Evolutionary conservation across 1,140 invertebrate species (phyloP).

Genomic region (Trichonephila clavipes): DNA sequence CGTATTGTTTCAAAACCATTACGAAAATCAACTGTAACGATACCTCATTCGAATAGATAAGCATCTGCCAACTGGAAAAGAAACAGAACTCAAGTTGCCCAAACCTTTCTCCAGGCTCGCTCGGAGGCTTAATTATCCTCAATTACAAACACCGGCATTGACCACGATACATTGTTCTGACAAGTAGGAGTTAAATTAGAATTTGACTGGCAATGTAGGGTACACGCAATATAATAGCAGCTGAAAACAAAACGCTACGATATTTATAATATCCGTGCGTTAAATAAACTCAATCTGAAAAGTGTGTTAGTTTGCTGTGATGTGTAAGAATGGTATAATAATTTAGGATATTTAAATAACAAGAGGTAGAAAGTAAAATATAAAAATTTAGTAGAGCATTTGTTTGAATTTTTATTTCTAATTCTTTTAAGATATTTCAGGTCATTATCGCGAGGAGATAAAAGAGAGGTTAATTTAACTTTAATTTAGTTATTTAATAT

Average conservation of each 20-base stretch:
- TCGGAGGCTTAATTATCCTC: conserved; percentile 2
- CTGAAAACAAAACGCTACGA: not conserved
- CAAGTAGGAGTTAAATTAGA: not conserved
- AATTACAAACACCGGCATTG: not conserved
- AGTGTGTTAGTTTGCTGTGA: too few species aligned
- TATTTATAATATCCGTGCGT: too few species aligned
- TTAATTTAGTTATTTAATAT: too few species aligned
- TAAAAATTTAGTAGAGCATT: too few species aligned
- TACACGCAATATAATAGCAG: not conserved
- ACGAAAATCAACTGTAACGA: conserved; percentile 21
- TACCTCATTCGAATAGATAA: not conserved
- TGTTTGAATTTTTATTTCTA: too few species aligned
- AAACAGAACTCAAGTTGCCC: not conserved
- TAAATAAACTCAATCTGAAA: too few species aligned
- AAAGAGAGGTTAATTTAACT: too few species aligned
- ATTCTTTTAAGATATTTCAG: too few species aligned
- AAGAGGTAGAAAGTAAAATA: too few species aligned
- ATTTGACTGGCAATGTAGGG: conserved; percentile 1
- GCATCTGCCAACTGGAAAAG: not conserved
- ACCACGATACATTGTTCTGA: not conserved
- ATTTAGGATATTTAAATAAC: too few species aligned
- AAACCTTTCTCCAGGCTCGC: not conserved
- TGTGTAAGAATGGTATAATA: too few species aligned
- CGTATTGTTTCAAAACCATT: not conserved
- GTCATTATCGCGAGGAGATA: too few species aligned